Evolutionary conservation across 1,140 invertebrate species (phyloP).

Genomic region (Amphibalanus amphitrite): DNA sequence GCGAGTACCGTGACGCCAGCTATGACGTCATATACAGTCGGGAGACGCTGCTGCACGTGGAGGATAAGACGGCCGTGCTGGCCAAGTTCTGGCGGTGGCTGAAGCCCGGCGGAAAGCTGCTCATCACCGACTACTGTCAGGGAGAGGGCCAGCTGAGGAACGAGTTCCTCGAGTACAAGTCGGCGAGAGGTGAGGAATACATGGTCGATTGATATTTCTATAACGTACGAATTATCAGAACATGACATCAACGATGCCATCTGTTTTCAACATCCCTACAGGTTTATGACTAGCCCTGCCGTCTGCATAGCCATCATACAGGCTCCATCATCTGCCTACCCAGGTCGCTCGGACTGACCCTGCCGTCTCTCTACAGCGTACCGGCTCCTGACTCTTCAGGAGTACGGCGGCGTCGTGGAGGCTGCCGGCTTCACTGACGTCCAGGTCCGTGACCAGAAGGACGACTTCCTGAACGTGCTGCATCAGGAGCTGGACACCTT

Average conservation of each 20-base stretch:
- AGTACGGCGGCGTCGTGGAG: slow-evolving; percentile 32
- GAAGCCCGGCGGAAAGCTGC: slow-evolving; percentile 37
- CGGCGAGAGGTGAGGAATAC: background rate
- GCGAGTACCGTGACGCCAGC: slow-evolving; percentile 28
- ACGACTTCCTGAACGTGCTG: slow-evolving; percentile 34
- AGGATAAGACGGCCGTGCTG: slow-evolving; percentile 36
- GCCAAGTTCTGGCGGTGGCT: slow-evolving; percentile 35
- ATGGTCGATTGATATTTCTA: too few species aligned
- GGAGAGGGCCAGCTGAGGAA: slow-evolving; percentile 16
- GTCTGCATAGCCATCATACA: too few species aligned
- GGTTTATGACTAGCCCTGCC: too few species aligned
- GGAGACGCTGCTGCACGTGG: slow-evolving; percentile 42
- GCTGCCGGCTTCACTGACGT: slow-evolving; percentile 34
- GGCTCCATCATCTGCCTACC: too few species aligned
- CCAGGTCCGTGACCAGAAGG: slow-evolving; percentile 33
- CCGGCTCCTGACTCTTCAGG: slow-evolving; percentile 30
- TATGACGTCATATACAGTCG: slow-evolving; percentile 42
- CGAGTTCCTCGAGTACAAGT: slow-evolving; percentile 8
- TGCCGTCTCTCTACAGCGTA: slow-evolving; percentile 26
- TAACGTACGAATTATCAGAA: too few species aligned
- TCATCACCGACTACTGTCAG: slow-evolving; percentile 41
- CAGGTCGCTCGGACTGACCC: too few species aligned
- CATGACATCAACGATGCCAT: too few species aligned
- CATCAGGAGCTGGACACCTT: slow-evolving; percentile 31
- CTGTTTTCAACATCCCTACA: too few species aligned